A percentile compares a stretch with the other conserved stretches of the same genome.
Conservation (phyloP, 2,797 vertebrate species). For the Melanotaenia pygmaea region DNA sequence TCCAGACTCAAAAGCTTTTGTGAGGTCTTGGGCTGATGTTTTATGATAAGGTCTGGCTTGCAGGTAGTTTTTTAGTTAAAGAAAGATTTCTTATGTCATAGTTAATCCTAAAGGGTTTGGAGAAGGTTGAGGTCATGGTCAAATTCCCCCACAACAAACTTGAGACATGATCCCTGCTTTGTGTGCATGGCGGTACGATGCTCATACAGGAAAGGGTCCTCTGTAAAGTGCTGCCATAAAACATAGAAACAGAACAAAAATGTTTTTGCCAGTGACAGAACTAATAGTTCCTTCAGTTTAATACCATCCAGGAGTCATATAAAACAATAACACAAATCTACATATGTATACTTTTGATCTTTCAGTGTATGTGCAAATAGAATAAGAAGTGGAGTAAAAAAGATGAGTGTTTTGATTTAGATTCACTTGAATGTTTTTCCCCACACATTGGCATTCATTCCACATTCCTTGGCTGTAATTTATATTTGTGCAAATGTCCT, state of each 20-base stretch:
- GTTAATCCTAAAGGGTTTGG: conserved; percentile 27
- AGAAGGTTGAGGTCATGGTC: conserved; percentile 11
- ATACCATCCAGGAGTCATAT: not conserved
- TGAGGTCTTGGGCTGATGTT: conserved; percentile 17
- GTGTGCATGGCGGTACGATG: not conserved
- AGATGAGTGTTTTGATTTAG: no score
- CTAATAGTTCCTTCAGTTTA: not conserved
- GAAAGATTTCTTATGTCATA: conserved; percentile 20
- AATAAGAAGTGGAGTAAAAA: no score
- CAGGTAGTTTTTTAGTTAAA: conserved; percentile 2
- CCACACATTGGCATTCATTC: conserved; percentile 41
- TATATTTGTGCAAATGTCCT: conserved; percentile 29
- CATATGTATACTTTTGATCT: not conserved
- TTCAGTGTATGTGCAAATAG: not conserved
- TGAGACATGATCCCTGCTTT: not conserved
- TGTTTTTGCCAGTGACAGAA: not conserved
- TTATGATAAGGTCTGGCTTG: conserved; percentile 6
- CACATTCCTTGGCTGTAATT: conserved; percentile 38
- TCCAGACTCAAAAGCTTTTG: conserved; percentile 19
- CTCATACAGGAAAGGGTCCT: conserved; percentile 1
- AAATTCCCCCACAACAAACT: conserved; percentile 13
- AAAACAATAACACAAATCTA: not conserved
- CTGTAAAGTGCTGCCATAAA: not conserved
- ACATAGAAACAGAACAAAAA: not conserved
- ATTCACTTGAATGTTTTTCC: conserved; percentile 26